phyloP scores from a whole-genome alignment of 2,113 vertebrate genomes.

The Phyllostomus discolor region DNA sequence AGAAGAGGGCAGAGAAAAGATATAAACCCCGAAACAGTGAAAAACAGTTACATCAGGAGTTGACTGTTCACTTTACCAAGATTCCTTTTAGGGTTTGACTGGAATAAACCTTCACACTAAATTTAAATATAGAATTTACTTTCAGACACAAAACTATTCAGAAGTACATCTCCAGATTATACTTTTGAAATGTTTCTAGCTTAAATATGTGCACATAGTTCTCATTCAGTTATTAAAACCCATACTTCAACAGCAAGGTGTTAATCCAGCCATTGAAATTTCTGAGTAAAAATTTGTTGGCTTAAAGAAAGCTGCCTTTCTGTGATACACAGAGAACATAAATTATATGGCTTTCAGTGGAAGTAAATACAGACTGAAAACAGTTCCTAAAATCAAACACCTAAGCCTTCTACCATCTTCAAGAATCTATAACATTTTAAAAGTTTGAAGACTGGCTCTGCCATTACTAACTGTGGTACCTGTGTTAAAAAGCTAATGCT shows the following conservation, averaged over 20 bases:
- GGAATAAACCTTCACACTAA: constrained; percentile 25
- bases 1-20: not conserved
- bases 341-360: constrained; percentile 34
- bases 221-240: constrained; percentile 42
- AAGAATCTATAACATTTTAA: constrained; percentile 14
- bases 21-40: not conserved
- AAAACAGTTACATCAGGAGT: not conserved
- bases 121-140: constrained; percentile 25
- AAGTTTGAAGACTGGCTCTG: not conserved
- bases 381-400: constrained; percentile 34
- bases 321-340: not conserved
- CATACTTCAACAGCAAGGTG: not conserved
- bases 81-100: not conserved
- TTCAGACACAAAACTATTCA: constrained; percentile 11
- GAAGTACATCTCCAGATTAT: not conserved
- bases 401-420: constrained; percentile 9
- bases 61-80: constrained; percentile 8
- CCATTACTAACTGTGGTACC: not conserved
- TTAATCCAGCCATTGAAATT: constrained; percentile 30
- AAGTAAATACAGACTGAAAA: constrained; percentile 38
- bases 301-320: constrained; percentile 32
- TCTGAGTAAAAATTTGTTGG: constrained; percentile 27
- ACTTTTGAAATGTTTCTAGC: constrained; percentile 23
- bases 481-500: not conserved
- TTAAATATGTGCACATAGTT: not conserved